Evolutionary conservation across 2,888 invertebrate species (phyloP).

Genomic region (Magallana nippona): DNA sequence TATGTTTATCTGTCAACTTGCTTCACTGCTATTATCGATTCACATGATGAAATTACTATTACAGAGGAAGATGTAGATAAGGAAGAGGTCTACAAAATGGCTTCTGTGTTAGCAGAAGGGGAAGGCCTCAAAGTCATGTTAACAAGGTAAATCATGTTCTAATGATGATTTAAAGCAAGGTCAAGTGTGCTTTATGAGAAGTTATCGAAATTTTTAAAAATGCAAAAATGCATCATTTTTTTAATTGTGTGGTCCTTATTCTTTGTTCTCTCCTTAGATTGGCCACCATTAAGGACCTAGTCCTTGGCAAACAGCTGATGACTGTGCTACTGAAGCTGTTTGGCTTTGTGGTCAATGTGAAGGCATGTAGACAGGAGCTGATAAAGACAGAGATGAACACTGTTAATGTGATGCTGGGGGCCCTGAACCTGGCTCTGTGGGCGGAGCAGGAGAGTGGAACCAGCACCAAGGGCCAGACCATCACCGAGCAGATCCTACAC

Average conservation of each 20-base stretch:
- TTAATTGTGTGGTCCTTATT: background rate
- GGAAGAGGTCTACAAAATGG: constrained; percentile 95
- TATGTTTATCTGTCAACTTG: too few species aligned
- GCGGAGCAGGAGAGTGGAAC: constrained; percentile 76
- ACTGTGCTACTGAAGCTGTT: constrained; percentile 94
- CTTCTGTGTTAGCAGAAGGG: constrained; percentile 90
- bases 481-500: constrained; percentile 94
- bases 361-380: constrained; percentile 92
- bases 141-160: constrained; percentile 73
- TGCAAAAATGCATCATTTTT: too few species aligned
- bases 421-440: constrained; percentile 85
- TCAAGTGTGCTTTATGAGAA: too few species aligned
- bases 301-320: constrained; percentile 91
- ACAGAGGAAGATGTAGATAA: constrained; percentile 92
- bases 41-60: constrained; percentile 27
- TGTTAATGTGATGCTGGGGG: constrained; percentile 83
- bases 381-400: constrained; percentile 88
- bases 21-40: background rate
- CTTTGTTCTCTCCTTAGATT: constrained; percentile 82
- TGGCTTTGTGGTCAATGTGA: constrained; percentile 91
- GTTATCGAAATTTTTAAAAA: background rate
- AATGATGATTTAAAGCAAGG: background rate
- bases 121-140: constrained; percentile 84
- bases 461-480: constrained; percentile 81
- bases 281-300: constrained; percentile 90